Evolutionary conservation across 2,888 invertebrate genomes (phyloP).

Genomic region (Carterocephalus palaemon): DNA sequence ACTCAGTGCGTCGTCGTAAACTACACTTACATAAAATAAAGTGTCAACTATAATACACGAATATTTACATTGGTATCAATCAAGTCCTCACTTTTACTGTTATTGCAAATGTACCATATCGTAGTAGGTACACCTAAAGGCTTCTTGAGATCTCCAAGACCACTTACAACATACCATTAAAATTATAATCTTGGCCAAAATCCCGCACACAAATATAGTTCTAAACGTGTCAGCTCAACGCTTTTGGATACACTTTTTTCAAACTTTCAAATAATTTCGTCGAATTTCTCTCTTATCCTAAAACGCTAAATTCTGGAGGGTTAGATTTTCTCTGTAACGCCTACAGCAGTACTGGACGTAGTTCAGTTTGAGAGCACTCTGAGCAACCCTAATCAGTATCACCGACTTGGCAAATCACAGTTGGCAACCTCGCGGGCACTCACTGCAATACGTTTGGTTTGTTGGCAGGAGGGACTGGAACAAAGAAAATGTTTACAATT

Average conservation of each 20-base stretch:
- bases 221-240: too few species aligned
- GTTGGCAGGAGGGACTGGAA: slow-evolving; percentile 33
- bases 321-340: slow-evolving; percentile 25
- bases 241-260: not conserved
- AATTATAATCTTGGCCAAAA: slow-evolving; percentile 23
- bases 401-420: slow-evolving; percentile 11
- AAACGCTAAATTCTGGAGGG: slow-evolving; percentile 32
- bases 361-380: slow-evolving; percentile 48
- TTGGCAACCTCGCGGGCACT: slow-evolving; percentile 25
- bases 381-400: slow-evolving; percentile 45
- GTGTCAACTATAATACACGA: slow-evolving; percentile 50
- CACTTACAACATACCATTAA: slow-evolving; percentile 17
- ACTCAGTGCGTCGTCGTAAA: slow-evolving; percentile 52
- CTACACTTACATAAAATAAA: slow-evolving; percentile 46
- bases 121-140: slow-evolving; percentile 10
- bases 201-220: slow-evolving; percentile 22
- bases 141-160: slow-evolving; percentile 27
- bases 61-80: slow-evolving; percentile 61
- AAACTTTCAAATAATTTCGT: slow-evolving; percentile 1
- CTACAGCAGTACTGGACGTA: slow-evolving; percentile 56
- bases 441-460: slow-evolving; percentile 33
- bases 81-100: slow-evolving; percentile 35
- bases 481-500: slow-evolving; percentile 12
- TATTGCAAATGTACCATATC: slow-evolving; percentile 33
- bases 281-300: slow-evolving; percentile 23